phyloP scores from a whole-genome alignment of 37 sponge, comb jelly and placozoan species.

The Aphrocallistes beatrix region DNA sequence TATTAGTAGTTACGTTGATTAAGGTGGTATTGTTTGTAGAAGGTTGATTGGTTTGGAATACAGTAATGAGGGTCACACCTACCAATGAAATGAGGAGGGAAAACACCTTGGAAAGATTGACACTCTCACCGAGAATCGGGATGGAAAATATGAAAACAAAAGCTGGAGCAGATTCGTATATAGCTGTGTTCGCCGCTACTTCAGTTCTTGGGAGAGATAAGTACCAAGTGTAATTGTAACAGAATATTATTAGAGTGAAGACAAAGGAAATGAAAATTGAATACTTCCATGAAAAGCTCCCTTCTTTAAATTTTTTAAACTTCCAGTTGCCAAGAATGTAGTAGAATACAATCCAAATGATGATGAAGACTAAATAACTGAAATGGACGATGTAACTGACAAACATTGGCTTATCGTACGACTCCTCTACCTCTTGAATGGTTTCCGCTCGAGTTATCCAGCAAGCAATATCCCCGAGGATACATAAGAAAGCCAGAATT shows the following conservation, averaged over 20 bases:
- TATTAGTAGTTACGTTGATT: neutral
- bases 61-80: neutral
- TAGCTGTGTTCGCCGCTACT: slow-evolving; percentile 66
- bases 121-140: slow-evolving; percentile 52
- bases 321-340: slow-evolving; percentile 41
- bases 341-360: neutral
- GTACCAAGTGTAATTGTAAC: slow-evolving; percentile 37
- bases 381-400: neutral
- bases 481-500: slow-evolving; percentile 27
- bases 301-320: slow-evolving; percentile 42
- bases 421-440: neutral
- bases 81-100: slow-evolving; percentile 2
- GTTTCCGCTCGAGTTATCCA: slow-evolving; percentile 20
- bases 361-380: neutral
- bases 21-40: neutral
- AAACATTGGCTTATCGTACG: neutral
- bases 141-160: slow-evolving; percentile 57
- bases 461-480: slow-evolving; percentile 23
- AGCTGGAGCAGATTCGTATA: slow-evolving; percentile 55
- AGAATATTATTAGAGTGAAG: neutral
- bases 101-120: slow-evolving; percentile 52
- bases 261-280: slow-evolving; percentile 14
- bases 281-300: slow-evolving; percentile 33
- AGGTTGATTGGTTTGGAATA: neutral
- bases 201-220: slow-evolving; percentile 46